These are phyloP conservation scores for Halisarca cf. caerulea DNA, from an alignment of 37 sponge, comb jelly and placozoan genomes.

Conservation along the genomic window DNA sequence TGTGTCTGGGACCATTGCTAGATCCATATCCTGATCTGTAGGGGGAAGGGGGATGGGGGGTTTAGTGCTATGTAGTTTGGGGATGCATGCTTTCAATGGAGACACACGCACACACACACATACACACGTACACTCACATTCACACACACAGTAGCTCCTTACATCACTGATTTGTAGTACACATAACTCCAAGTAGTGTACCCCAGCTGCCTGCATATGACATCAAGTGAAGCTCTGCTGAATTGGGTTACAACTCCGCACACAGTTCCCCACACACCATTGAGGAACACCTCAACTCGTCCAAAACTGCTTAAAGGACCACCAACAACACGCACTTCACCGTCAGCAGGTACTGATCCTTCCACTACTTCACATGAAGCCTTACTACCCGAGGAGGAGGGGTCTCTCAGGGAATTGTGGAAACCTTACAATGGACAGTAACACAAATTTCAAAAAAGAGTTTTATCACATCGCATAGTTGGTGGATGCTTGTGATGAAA, in stretches of 20 bases:
- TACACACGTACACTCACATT: background rate
- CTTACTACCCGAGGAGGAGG: background rate
- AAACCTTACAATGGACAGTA: background rate
- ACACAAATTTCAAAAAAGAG: too few relatives aligned
- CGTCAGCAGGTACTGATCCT: background rate
- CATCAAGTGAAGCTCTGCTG: background rate
- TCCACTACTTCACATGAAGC: background rate
- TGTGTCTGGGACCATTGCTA: slow-evolving; percentile 1
- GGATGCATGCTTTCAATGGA: background rate
- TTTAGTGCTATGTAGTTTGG: too few relatives aligned
- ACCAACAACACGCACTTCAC: background rate
- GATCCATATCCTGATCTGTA: background rate
- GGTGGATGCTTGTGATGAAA: too few relatives aligned
- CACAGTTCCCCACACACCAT: slow-evolving; percentile 11
- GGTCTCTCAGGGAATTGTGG: background rate
- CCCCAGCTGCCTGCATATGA: background rate
- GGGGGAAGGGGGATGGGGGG: too few relatives aligned
- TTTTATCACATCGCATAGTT: too few relatives aligned
- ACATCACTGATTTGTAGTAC: background rate
- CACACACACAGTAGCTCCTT: background rate
- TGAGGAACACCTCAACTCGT: slow-evolving; percentile 12
- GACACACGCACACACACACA: background rate
- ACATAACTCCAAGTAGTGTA: background rate
- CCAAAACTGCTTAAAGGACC: background rate
- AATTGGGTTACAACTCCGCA: background rate